These are phyloP conservation scores for Copidosoma aretas DNA, from an alignment of 2,888 invertebrate species.

Conservation along the genomic window DNA sequence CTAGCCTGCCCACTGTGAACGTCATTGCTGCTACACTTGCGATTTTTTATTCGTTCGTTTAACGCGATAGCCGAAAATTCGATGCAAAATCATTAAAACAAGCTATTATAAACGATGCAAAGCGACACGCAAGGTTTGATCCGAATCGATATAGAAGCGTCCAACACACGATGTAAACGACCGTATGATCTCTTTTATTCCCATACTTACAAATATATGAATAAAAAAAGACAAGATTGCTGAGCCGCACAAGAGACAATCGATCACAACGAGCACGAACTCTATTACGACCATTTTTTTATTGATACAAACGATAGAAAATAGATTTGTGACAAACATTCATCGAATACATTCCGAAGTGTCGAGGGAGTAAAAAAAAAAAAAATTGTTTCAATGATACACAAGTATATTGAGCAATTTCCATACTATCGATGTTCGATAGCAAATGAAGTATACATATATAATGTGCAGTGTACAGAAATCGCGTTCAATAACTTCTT, in stretches of 20 bases:
- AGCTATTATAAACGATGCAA: slow-evolving; percentile 5
- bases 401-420: slow-evolving; percentile 15
- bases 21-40: slow-evolving; percentile 57
- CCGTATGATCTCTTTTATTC: not conserved
- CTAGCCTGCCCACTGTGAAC: slow-evolving; percentile 57
- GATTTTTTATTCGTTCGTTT: slow-evolving; percentile 55
- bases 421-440: slow-evolving; percentile 39
- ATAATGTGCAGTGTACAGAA: slow-evolving; percentile 13
- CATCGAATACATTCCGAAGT: slow-evolving; percentile 38
- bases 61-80: slow-evolving; percentile 39
- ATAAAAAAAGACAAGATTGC: no score
- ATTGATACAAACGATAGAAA: slow-evolving; percentile 18
- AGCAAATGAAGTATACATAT: slow-evolving; percentile 41
- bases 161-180: not conserved
- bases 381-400: slow-evolving; percentile 17
- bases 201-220: not conserved
- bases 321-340: slow-evolving; percentile 26
- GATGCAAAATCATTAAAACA: slow-evolving; percentile 8
- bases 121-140: not conserved
- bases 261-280: slow-evolving; percentile 9
- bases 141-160: slow-evolving; percentile 3
- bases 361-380: slow-evolving; percentile 4
- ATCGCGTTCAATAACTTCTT: slow-evolving; percentile 40
- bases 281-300: slow-evolving; percentile 32
- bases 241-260: not conserved